Evolutionary conservation across 2,113 vertebrate genomes (phyloP), one percentile per base, ranked within the genome.

Genomic region (Myrmecobius fasciatus): DNA sequence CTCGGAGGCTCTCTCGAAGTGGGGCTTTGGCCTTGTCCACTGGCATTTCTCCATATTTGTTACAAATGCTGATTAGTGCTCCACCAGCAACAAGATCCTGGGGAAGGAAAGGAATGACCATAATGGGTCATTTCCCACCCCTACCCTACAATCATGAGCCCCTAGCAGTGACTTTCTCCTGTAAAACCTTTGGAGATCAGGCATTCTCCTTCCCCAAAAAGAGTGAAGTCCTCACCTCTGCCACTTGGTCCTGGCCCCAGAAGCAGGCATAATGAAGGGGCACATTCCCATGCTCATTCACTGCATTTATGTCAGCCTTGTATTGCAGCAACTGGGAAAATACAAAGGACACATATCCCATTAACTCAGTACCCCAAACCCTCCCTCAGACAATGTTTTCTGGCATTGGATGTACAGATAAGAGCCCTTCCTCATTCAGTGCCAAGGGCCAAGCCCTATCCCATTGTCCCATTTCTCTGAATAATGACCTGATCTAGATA

Each of bases 201-300:
- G 54, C 3, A 60, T 56, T 53, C 9, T 36, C 89, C 89, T 92
- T 90, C 91, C 91, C 93, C 48, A 95, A 28, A 75, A 94, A n/a
- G 25, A 43, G 22, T 7, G 93, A 75, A 93, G 83, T 26, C 25
- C 98, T 98, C 95, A 99, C 99, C 99, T 99, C 99, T 0, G 99
- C 99, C 75, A 99, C 99, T 88, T 99, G 98, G 51, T 99, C 99
- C 0, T 99, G 99, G 43, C 99, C 99, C 99, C 99, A 99, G 98
- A 99, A 99, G 97, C 99, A 99, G 97, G 99, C 99, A 0, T 99
- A 99, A 98, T 99, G 99, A 89, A 99, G 99, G 0, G 99, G 99
- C 0, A 99, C 99, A 98, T 99, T 99, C 11, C 99, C 99, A 0
- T 99, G 99, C 94, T 99, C 99, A 0, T 99, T 99, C 93, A 99